Base-by-base conservation (phyloP, 2,113 vertebrate genomes). In the Anguilla rostrata region DNA sequence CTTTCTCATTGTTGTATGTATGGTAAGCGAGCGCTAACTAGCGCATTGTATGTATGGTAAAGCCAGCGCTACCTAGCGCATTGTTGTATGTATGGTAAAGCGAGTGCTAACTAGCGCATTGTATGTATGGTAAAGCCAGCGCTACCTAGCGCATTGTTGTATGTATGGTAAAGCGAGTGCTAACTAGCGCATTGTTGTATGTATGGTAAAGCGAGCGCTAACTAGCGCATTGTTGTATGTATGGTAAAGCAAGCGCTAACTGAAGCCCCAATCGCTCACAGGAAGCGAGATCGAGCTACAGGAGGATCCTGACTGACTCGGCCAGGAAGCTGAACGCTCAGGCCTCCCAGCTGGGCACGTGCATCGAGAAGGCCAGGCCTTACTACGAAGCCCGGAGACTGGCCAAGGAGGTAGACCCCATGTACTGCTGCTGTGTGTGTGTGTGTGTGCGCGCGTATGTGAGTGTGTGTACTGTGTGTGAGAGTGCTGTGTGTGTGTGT, bases 201-300 rank as follows among this genome's bases (percentile, higher is more conserved):
- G 16, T 22, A 63, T 63, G 60, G 60, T 26, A 63, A 4, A 22
- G 60, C 22, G 16, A 63, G 14, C 6, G 60, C 78, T 83, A 22
- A 79, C 3, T 34, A 39, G 15, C 78, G 1, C 39, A 16, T 7
- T 46, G 49, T 8, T n/a, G 60, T 29, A 8, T 29, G 46, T 29
- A 1, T 40, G 40, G 39, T 49, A 34, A 16, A 40, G 22, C 41
- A 20, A 39, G 49, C 39, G 85, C 86, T 88, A 88, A 41, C 26
- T 92, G 22, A 57, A 60, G 0, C n/a, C 53, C 15, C 82, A 86
- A n/a, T 87, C 63, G 82, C 84, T 5, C 82, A 79, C 86, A 98
- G 97, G 97, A 98, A n/a, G 97, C 97, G 46, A 94, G 97, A 22
- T 97, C 96, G 39, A 96, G 96, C 20, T 98, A 98, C 85, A 95